Percentiles rank a stretch among this genome's conserved stretches.
These are phyloP conservation scores for Xiphorhynchus elegans DNA, from an alignment of 2,113 vertebrate genomes.

Conservation along the genomic window DNA sequence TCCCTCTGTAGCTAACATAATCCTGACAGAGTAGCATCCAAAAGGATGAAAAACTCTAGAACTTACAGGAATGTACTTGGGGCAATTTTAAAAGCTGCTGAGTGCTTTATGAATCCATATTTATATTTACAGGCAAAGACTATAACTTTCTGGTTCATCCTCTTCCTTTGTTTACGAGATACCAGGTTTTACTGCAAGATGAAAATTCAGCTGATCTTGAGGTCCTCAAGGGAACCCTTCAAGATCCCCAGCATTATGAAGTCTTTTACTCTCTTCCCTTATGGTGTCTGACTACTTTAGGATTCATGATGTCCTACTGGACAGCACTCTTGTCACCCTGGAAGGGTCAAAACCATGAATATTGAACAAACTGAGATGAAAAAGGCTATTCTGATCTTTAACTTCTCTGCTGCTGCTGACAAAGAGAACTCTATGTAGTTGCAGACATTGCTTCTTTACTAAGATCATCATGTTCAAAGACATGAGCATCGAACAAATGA, in stretches of 20 bases:
- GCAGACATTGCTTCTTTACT: background rate
- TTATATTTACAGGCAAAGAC: background rate
- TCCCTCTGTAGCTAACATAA: background rate
- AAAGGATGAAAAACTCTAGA: background rate
- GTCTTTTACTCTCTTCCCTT: background rate
- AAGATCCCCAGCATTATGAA: background rate
- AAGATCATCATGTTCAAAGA: background rate
- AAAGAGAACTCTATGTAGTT: background rate
- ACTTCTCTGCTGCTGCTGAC: background rate
- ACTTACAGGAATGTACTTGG: background rate
- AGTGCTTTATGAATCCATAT: background rate
- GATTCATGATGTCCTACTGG: background rate
- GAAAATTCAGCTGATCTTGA: background rate
- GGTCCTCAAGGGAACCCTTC: background rate
- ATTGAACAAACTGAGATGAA: background rate
- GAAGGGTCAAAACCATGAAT: background rate
- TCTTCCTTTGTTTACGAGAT: background rate
- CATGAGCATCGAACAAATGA: background rate
- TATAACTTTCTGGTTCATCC: background rate
- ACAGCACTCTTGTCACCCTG: background rate
- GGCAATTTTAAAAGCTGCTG: background rate
- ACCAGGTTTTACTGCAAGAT: background rate
- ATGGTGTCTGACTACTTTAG: background rate
- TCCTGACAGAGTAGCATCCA: background rate
- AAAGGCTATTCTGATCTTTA: background rate